These are phyloP conservation scores for Baccha elongata DNA, from an alignment of 2,888 invertebrate genomes.

Conservation along the genomic window DNA sequence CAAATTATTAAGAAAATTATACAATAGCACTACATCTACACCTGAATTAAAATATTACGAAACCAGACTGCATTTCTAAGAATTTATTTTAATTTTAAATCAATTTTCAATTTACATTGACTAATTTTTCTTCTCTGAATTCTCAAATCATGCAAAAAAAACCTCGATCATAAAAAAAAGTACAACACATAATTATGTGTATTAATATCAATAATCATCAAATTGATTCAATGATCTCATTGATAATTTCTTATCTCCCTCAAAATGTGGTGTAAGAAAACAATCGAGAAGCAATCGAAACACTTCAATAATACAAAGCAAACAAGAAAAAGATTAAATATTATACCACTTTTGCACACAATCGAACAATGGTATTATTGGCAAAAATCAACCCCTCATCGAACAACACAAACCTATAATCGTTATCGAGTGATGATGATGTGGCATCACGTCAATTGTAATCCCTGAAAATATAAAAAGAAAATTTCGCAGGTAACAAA, in stretches of 20 bases:
- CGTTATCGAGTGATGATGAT: constrained; percentile 55
- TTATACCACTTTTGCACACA: constrained; percentile 21
- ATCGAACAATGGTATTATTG: constrained; percentile 38
- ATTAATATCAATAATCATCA: constrained; percentile 38
- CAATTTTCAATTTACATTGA: too few species aligned
- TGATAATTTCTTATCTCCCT: constrained; percentile 2
- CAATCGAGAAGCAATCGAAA: constrained; percentile 66
- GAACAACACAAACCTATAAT: constrained; percentile 4
- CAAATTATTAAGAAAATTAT: too few species aligned
- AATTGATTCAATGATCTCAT: neutral
- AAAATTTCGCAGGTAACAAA: constrained; percentile 21
- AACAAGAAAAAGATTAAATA: neutral
- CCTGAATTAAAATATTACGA: too few species aligned
- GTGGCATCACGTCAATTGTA: constrained; percentile 68
- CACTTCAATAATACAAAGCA: constrained; percentile 45
- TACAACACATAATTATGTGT: neutral
- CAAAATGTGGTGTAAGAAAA: constrained; percentile 37
- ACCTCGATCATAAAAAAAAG: constrained; percentile 8
- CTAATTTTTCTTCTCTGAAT: too few species aligned
- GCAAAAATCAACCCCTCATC: constrained; percentile 56
- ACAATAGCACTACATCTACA: too few species aligned
- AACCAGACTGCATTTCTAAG: too few species aligned
- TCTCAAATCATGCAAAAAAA: neutral
- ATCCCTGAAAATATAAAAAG: constrained; percentile 13
- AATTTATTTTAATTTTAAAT: too few species aligned